Evolutionary conservation across 1,140 invertebrate genomes (phyloP).

Genomic region (Steinernema feltiae): DNA sequence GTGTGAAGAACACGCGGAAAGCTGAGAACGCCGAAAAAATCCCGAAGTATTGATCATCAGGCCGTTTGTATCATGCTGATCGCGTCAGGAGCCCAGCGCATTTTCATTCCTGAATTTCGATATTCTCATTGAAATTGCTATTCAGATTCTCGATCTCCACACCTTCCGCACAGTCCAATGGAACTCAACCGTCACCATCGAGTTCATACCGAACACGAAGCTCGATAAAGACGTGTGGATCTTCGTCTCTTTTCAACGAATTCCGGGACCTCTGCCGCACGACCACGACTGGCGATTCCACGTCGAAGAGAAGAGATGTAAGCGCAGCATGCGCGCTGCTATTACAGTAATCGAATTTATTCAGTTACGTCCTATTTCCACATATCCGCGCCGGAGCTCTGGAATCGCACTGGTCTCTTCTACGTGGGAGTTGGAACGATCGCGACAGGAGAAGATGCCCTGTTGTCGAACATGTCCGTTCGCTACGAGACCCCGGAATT

Average conservation of each 20-base stretch:
- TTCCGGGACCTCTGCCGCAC: slow-evolving; percentile 25
- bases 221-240: slow-evolving; percentile 16
- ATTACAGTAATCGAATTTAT: not conserved
- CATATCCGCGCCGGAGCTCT: slow-evolving; percentile 16
- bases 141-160: slow-evolving; percentile 27
- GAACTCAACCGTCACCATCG: slow-evolving; percentile 29
- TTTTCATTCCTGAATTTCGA: not conserved
- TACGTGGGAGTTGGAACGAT: slow-evolving; percentile 31
- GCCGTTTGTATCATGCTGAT: not conserved
- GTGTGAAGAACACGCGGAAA: too few relatives aligned
- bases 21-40: too few relatives aligned
- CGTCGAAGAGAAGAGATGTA: not conserved
- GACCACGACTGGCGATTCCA: slow-evolving; percentile 29
- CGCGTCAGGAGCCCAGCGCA: too few relatives aligned
- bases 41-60: too few relatives aligned
- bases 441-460: not conserved
- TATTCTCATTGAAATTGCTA: not conserved
- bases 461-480: not conserved
- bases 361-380: slow-evolving; percentile 21
- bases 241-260: slow-evolving; percentile 28
- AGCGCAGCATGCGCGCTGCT: slow-evolving; percentile 14
- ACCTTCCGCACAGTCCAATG: slow-evolving; percentile 32
- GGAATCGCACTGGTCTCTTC: slow-evolving; percentile 30
- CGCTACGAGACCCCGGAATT: not conserved
- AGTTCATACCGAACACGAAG: slow-evolving; percentile 16